These are phyloP conservation scores for Lycorma delicatula DNA, from an alignment of 1,140 invertebrate species.

Conservation along the genomic window DNA sequence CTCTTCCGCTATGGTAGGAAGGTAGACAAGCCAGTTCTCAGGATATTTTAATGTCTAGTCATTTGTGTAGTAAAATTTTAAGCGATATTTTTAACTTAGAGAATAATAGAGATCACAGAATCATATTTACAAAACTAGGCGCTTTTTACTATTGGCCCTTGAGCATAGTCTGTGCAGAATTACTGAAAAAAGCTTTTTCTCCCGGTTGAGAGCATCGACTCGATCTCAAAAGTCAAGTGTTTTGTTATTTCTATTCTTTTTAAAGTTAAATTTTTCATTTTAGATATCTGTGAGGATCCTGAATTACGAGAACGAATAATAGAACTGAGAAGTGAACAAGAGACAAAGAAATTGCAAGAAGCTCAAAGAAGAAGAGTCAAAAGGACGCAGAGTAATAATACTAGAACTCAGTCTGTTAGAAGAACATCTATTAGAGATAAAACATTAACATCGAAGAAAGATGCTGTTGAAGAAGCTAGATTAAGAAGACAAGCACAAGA, in stretches of 20 bases:
- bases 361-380: constrained; percentile 49
- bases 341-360: constrained; percentile 60
- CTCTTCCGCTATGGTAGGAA: too few species aligned
- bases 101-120: too few species aligned
- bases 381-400: constrained; percentile 41
- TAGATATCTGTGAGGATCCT: constrained; percentile 93
- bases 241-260: constrained; percentile 7
- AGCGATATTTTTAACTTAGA: too few species aligned
- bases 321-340: constrained; percentile 82
- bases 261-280: constrained; percentile 14
- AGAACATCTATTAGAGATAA: constrained; percentile 92
- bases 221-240: background rate
- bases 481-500: constrained; percentile 57
- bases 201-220: too few species aligned
- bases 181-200: too few species aligned
- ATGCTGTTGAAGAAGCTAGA: constrained; percentile 84
- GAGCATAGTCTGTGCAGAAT: too few species aligned
- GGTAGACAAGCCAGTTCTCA: too few species aligned
- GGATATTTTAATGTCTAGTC: too few species aligned
- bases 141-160: too few species aligned
- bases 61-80: too few species aligned
- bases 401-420: constrained; percentile 75
- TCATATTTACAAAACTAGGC: too few species aligned
- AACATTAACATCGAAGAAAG: constrained; percentile 86
- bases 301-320: constrained; percentile 85